Evolutionary conservation across 2,888 invertebrate species (phyloP), one percentile per base, ranked within the genome.

Genomic region (Sycophila texana): DNA sequence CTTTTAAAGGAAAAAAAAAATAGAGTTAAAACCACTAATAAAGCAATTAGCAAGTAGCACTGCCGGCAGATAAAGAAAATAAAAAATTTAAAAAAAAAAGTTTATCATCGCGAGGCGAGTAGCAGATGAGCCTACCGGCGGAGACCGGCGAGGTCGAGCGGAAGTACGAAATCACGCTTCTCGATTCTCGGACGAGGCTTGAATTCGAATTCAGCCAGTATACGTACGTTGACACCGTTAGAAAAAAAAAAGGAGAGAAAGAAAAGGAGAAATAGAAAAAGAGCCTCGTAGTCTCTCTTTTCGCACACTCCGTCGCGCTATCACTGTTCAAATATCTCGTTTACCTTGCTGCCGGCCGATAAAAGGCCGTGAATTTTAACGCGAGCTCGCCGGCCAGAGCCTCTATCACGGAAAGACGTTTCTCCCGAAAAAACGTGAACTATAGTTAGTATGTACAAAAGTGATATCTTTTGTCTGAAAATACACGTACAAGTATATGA

Each of bases 161-260:
- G 86, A 87, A 86, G 84, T 81, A 80, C 84, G 82, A 85, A 85
- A 84, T 84, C 86, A 86, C 85, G 85, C 81, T 85, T 84, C 84
- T 83, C 82, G 81, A 83, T 82, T 83, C 83, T 74, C 66, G 72
- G 51, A 83, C 85, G 84, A 83, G 85, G 80, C 63, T 83, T 84
- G 87, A 86, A 87, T 87, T 87, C 85, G 84, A 87, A 84, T 81
- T 39, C 65, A 58, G 57, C 70, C 39, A 4, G 13, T 53, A 30
- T 83, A 81, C 83, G 81, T 79, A 77, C 78, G 65, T 82, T 83
- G 85, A 84, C 85, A 86, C 85, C 85, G 86, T 86, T 87, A 85
- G 81, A 76, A 81, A 39, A 73, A 80, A 65, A 16, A 63, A 57
- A 55, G 49, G 70, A 49, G 39, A 57, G n/a, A 58, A 30, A 7